Conservation (phyloP, 1,140 invertebrate species). For the Arion vulgaris region DNA sequence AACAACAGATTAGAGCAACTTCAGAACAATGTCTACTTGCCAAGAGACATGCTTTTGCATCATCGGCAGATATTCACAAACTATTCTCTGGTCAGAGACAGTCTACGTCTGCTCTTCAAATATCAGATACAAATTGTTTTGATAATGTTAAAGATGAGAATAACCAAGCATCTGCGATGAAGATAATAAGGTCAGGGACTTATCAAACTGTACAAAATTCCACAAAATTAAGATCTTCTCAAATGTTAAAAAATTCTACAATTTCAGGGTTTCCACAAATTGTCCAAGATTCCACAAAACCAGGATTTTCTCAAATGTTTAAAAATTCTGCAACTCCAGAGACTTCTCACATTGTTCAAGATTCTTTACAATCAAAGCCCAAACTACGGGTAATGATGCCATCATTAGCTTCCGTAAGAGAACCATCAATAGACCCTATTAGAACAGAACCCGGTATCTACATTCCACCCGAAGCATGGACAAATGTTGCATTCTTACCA, state of each 20-base stretch:
- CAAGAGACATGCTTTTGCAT: conserved; percentile 28
- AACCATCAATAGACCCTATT: not conserved
- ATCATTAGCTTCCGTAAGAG: not conserved
- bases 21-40: conserved; percentile 36
- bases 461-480: not conserved
- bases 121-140: not conserved
- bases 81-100: conserved; percentile 28
- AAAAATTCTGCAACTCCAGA: too few species aligned
- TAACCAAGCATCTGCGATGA: not conserved
- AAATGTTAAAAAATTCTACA: not conserved
- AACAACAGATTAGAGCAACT: conserved; percentile 35
- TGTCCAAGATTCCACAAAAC: too few species aligned
- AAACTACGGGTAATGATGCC: not conserved
- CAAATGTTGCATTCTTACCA: not conserved
- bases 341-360: too few species aligned
- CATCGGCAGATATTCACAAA: conserved; percentile 39
- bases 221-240: not conserved
- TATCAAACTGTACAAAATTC: not conserved
- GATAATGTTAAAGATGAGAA: not conserved
- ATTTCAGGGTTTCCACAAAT: too few species aligned
- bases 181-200: not conserved
- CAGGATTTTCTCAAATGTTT: too few species aligned
- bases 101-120: not conserved
- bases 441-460: not conserved
- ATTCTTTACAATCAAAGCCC: not conserved